Conservation (phyloP, 2,797 vertebrate species). For the Pelodytes ibericus region DNA sequence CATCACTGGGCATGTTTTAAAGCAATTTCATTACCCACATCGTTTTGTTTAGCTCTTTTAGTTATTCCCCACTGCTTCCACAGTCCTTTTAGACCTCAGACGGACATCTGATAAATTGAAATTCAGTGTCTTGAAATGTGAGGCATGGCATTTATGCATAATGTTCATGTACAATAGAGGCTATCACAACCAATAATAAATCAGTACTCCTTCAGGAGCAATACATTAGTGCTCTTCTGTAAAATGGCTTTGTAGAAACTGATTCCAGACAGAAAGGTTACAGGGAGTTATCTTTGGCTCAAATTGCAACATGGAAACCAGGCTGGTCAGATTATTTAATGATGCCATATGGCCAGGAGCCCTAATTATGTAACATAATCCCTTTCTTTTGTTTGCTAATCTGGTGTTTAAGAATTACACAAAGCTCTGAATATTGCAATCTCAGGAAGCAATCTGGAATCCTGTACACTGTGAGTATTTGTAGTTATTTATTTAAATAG, state of each 20-base stretch:
- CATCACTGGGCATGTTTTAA: too few species aligned
- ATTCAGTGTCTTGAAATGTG: background rate
- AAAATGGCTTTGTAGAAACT: slow-evolving; percentile 9
- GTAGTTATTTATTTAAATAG: too few species aligned
- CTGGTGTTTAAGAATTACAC: slow-evolving; percentile 42
- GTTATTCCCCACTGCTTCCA: background rate
- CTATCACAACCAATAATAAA: slow-evolving; percentile 10
- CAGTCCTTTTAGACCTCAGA: background rate
- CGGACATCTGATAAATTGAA: slow-evolving; percentile 15
- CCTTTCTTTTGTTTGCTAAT: slow-evolving; percentile 38
- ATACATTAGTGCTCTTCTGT: slow-evolving; percentile 15
- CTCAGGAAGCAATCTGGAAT: slow-evolving; percentile 8
- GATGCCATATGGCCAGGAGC: slow-evolving; percentile 39
- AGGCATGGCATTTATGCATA: slow-evolving; percentile 1
- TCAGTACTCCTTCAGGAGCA: slow-evolving; percentile 1
- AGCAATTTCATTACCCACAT: background rate
- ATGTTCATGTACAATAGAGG: background rate
- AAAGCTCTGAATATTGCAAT: slow-evolving; percentile 28
- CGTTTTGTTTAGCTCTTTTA: background rate
- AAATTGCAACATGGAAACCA: slow-evolving; percentile 26
- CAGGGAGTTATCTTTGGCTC: slow-evolving; percentile 24
- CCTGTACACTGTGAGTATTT: too few species aligned
- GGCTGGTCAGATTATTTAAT: slow-evolving; percentile 46
- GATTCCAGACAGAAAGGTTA: slow-evolving; percentile 25
- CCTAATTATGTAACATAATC: slow-evolving; percentile 49